Evolutionary conservation across 2,113 vertebrate genomes (phyloP), one percentile per base, ranked within the genome.

Genomic region (Esox niger): DNA sequence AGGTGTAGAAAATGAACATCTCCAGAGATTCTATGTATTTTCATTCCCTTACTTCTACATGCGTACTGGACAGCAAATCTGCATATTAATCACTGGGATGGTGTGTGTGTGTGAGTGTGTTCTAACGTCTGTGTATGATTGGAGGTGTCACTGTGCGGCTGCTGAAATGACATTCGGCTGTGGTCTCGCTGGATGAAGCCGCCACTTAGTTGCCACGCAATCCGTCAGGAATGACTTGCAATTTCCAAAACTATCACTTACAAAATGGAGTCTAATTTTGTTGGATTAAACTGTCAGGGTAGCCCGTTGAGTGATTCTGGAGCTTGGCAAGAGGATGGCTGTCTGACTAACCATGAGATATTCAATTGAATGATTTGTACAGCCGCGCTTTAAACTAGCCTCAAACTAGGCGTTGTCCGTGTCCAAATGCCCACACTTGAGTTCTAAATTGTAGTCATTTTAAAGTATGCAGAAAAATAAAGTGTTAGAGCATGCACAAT

Each of bases 201-300:
- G 87, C 87, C 84, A 85, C 85, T 88, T 85, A 64, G 83, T 85
- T 82, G 84, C 82, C 73, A 80, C 26, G 75, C 78, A 65, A 81
- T 78, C 76, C 81, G 84, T 88, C 85, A 87, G 77, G 83, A 88
- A 85, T 87, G 80, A 90, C 88, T 90, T 84, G 85, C 87, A 90
- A 88, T 88, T 88, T 89, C 88, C 85, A 75, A n/a, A 89, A 88
- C 87, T 86, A 88, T 90, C 85, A 87, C 83, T 88, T 87, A 87
- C 78, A 86, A 84, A 90, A 84, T 86, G 79, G 86, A 86, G 84
- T 86, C 79, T 85, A 88, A 88, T 90, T 87, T 82, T 77, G 74
- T 70, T 38, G 83, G 80, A 86, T 80, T 73, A 84, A 71, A 70
- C 81, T 87, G 87, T 87, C 88, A 86, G 77, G 68, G 76, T 77